A percentile compares a stretch with the other conserved stretches of the same genome.
Evolutionary conservation across 1,140 invertebrate species (phyloP).

Genomic region (Temnothorax nylanderi): DNA sequence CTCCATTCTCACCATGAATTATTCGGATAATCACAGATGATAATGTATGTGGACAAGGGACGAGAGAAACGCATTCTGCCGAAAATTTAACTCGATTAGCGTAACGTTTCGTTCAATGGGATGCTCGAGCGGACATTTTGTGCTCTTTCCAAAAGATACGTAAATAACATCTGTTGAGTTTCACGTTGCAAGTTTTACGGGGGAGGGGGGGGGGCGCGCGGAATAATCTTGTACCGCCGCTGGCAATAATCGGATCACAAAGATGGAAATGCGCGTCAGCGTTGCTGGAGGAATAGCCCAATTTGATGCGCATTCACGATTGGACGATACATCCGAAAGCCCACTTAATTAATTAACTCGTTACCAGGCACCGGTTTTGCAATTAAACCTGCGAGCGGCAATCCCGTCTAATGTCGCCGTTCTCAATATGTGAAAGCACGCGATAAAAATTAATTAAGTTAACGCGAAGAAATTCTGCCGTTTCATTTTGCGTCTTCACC

Average conservation of each 20-base stretch:
- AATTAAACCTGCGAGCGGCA: constrained; percentile 10
- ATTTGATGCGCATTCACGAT: constrained; percentile 24
- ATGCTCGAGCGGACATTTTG: not conserved
- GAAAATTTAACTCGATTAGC: not conserved
- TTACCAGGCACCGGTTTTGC: constrained; percentile 1
- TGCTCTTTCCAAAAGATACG: not conserved
- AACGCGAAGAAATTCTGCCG: not conserved
- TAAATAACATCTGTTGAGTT: constrained; percentile 11
- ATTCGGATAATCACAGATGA: constrained; percentile 45
- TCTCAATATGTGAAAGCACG: not conserved
- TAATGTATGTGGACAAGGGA: not conserved
- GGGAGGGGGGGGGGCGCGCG: not conserved
- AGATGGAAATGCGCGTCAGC: constrained; percentile 8
- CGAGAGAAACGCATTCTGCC: not conserved
- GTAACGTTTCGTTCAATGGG: not conserved
- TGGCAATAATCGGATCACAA: constrained; percentile 5
- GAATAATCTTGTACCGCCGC: not conserved
- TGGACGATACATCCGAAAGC: not conserved
- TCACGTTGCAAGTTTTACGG: not conserved
- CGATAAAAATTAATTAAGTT: constrained; percentile 38
- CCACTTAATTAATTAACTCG: constrained; percentile 47
- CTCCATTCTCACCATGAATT: constrained; percentile 42
- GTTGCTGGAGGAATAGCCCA: not conserved
- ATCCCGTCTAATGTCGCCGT: not conserved
- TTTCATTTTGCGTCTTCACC: not conserved